Conservation (phyloP, 2,888 invertebrate species). For the Chorisops tibialis region DNA sequence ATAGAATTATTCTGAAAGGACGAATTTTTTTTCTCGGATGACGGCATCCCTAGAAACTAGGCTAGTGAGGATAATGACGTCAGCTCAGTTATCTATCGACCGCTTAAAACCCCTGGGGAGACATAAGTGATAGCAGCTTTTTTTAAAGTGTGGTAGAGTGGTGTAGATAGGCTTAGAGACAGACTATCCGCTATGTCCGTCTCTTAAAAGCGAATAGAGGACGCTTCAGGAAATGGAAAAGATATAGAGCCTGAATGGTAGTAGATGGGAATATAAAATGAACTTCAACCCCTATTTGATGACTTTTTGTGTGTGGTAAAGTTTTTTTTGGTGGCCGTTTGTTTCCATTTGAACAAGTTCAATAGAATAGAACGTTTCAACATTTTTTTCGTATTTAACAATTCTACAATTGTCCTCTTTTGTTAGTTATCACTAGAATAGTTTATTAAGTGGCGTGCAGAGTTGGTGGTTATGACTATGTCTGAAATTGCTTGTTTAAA, state of each 20-base stretch:
- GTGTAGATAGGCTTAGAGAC: not conserved
- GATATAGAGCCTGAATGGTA: conserved; percentile 12
- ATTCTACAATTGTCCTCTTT: too few relatives aligned
- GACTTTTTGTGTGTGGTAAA: not conserved
- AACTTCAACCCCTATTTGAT: not conserved
- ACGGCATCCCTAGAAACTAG: conserved; percentile 7
- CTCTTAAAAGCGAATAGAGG: too few relatives aligned
- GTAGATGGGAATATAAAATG: conserved; percentile 6
- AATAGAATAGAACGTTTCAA: not conserved
- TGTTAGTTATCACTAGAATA: too few relatives aligned
- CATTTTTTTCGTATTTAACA: too few relatives aligned
- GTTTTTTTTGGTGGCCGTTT: not conserved
- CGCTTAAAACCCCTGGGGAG: conserved; percentile 10
- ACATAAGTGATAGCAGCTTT: conserved; percentile 22
- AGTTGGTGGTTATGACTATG: too few relatives aligned
- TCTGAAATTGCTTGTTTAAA: too few relatives aligned
- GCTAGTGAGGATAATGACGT: conserved; percentile 16
- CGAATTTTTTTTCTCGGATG: not conserved
- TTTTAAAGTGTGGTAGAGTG: conserved; percentile 22
- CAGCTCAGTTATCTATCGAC: conserved; percentile 22
- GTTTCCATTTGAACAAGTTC: not conserved
- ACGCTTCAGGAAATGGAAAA: conserved; percentile 4
- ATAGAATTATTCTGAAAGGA: too few relatives aligned
- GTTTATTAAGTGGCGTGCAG: too few relatives aligned
- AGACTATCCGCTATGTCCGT: too few relatives aligned